Base-by-base conservation (phyloP, 2,113 vertebrate genomes). In the Arothron firmamentum region DNA sequence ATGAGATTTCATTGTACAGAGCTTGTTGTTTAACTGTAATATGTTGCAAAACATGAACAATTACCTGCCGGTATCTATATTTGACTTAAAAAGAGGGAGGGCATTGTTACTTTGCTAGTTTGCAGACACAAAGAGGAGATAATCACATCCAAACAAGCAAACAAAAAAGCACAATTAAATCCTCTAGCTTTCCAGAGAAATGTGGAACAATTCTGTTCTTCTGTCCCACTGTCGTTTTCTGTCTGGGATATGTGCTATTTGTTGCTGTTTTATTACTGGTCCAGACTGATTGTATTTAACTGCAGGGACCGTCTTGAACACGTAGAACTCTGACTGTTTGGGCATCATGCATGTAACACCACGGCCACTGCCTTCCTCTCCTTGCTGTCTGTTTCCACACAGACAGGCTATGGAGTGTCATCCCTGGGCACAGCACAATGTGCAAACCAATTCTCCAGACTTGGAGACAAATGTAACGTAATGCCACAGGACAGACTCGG, bases 401-500 rank as follows among this genome's bases (percentile, higher is more conserved):
- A 65, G 66, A 80, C 72, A 77, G 64, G 66, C 60, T 59, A 62
- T 56, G 61, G 66, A 80, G 68, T 66, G 53, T 73, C 70, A 73
- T 79, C 74, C 53, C 19, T 47, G 49, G 59, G 71, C 69, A 62
- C 68, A 78, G 66, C 77, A 60, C 55, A 56, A 67, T 61, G 63
- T 77, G 67, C 81, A 77, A 87, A 85, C 77, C 86, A 89, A 88
- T 88, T 86, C 82, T 70, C 78, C 75, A 85, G 78, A 60, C 74
- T 72, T 57, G 59, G 78, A 81, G 74, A 86, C 82, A 90, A 87
- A 88, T 89, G 77, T 86, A 85, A 90, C 78, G 54, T 77, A 85
- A 88, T 83, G 78, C 77, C 78, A 78, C 49, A 75, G 77, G 85
- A 84, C 80, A 80, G 81, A 79, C 59, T 67, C 67, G 23, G 64